Conservation (phyloP, 2,113 vertebrate species). For the Dipodomys ordii region DNA sequence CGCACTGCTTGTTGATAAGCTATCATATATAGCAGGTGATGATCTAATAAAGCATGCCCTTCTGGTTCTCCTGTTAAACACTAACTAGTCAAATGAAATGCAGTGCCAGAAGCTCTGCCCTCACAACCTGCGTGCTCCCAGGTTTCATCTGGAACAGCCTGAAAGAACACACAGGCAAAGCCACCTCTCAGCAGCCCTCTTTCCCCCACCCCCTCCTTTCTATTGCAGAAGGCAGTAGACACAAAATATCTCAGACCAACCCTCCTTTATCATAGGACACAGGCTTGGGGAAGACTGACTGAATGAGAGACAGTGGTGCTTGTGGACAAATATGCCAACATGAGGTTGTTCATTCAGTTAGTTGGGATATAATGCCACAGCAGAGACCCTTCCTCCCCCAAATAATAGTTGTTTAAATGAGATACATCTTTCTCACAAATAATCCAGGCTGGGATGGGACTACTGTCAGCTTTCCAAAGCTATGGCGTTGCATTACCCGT, state of each 20-base stretch:
- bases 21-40: background rate
- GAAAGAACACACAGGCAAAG: background rate
- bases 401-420: background rate
- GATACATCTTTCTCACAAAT: background rate
- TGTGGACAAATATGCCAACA: background rate
- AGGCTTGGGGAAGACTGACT: background rate
- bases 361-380: too few species aligned
- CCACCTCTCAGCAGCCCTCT: background rate
- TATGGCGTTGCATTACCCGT: background rate
- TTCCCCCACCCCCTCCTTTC: background rate
- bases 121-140: background rate
- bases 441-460: background rate
- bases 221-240: background rate
- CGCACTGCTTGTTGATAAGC: background rate
- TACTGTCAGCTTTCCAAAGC: background rate
- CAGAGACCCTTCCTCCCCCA: background rate
- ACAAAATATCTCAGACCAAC: background rate
- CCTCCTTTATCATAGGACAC: too few species aligned
- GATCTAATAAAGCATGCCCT: background rate
- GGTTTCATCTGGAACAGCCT: background rate
- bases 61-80: background rate
- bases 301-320: background rate
- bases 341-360: background rate
- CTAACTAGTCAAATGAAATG: background rate
- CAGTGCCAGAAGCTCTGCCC: background rate